Evolutionary conservation across 2,113 vertebrate species (phyloP).

Genomic region (Ahaetulla prasina): DNA sequence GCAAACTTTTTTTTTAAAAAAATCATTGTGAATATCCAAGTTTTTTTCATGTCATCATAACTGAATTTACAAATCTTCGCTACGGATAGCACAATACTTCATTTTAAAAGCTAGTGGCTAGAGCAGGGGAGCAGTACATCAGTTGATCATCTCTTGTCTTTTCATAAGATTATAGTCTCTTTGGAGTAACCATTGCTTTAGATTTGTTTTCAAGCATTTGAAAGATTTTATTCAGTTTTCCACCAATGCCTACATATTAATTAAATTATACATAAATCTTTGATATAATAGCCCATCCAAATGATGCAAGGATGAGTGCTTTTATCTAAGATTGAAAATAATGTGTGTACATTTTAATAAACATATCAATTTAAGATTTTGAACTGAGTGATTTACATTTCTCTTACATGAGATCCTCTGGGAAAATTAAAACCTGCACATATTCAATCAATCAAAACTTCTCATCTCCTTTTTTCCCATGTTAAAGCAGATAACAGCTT

Average conservation of each 20-base stretch:
- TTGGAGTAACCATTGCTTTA: not conserved
- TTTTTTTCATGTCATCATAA: not conserved
- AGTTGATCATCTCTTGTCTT: not conserved
- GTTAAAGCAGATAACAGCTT: conserved; percentile 39
- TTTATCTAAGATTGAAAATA: conserved; percentile 1
- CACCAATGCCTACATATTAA: not conserved
- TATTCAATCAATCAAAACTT: conserved; percentile 49
- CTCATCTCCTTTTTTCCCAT: not conserved
- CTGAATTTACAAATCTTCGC: not conserved
- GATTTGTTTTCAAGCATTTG: not conserved
- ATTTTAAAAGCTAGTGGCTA: not conserved
- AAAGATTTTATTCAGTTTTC: accelerated
- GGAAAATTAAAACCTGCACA: conserved; percentile 19
- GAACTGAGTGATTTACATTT: conserved; percentile 11
- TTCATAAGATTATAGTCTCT: conserved; percentile 4
- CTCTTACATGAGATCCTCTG: conserved; percentile 14
- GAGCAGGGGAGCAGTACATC: accelerated
- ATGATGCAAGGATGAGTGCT: not conserved
- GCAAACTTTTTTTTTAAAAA: not conserved
- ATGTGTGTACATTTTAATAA: conserved; percentile 3
- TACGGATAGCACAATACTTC: not conserved
- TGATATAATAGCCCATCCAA: not conserved
- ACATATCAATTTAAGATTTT: not conserved
- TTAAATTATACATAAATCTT: conserved; percentile 18
- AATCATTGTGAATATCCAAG: not conserved